Conservation (phyloP, 2,888 invertebrate species). For the Corythucha ciliata region DNA sequence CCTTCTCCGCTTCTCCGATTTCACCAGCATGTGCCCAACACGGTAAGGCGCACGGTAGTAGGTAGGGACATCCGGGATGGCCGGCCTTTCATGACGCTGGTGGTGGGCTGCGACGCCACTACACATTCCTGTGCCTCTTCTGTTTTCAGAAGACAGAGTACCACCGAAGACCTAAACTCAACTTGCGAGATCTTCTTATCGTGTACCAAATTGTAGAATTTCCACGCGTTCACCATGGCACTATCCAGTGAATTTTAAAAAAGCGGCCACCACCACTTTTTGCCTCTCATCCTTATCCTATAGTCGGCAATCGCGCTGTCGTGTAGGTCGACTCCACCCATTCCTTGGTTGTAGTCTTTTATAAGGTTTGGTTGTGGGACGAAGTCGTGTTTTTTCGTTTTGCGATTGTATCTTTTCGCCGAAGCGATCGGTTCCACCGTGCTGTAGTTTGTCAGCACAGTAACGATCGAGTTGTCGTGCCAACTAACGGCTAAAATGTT, state of each 20-base stretch:
- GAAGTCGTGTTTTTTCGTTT: conserved; percentile 11
- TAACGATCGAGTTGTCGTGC: conserved; percentile 22
- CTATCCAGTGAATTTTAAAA: conserved; percentile 4
- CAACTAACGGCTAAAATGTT: no score
- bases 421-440: conserved; percentile 19
- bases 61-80: no score
- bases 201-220: no score
- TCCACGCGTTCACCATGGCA: conserved; percentile 8
- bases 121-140: no score
- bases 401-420: conserved; percentile 23
- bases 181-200: no score
- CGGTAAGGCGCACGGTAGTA: no score
- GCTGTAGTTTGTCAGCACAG: conserved; percentile 25
- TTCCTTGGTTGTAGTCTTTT: conserved; percentile 20
- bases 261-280: conserved; percentile 23
- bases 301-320: conserved; percentile 20
- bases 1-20: no score
- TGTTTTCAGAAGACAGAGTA: no score
- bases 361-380: conserved; percentile 20
- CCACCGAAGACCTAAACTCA: no score
- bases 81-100: no score
- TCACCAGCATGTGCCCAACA: no score
- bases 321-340: conserved; percentile 24
- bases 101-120: no score
- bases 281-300: conserved; percentile 14